Evolutionary conservation across 2,888 invertebrate genomes (phyloP).

Genomic region (Palloptera scutellata): DNA sequence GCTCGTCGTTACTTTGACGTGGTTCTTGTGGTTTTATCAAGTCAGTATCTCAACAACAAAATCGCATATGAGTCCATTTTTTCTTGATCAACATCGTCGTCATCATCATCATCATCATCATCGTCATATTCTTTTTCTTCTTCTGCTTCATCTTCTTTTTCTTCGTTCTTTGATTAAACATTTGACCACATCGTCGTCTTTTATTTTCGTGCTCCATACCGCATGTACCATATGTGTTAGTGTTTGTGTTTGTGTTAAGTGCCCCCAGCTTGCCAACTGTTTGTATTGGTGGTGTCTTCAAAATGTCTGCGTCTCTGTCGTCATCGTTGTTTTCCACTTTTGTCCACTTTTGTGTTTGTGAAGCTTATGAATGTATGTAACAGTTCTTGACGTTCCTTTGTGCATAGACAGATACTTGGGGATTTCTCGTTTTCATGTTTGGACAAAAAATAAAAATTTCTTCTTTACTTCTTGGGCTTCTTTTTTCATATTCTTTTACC

Average conservation of each 20-base stretch:
- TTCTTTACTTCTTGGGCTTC: not conserved
- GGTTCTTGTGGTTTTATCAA: constrained; percentile 1
- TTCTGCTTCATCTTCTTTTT: not conserved
- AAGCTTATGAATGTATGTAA: too few species aligned
- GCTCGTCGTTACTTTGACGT: not conserved
- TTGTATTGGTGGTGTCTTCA: constrained; percentile 20
- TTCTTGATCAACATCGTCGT: too few species aligned
- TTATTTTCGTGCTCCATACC: not conserved
- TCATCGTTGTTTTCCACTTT: constrained; percentile 17
- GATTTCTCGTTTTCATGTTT: too few species aligned
- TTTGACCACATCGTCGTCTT: not conserved
- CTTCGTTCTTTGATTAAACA: constrained; percentile 12
- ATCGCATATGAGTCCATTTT: not conserved
- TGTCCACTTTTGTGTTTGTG: not conserved
- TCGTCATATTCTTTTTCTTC: too few species aligned
- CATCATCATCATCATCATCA: too few species aligned
- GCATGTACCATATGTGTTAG: not conserved
- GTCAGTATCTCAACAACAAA: not conserved
- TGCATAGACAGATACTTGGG: too few species aligned
- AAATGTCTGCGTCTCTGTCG: constrained; percentile 31
- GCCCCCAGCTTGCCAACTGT: too few species aligned
- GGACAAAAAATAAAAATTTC: too few species aligned
- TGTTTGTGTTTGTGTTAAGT: too few species aligned
- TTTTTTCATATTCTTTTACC: not conserved
- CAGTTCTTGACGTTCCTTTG: too few species aligned